These are phyloP conservation scores for Papilio dardanus DNA, from an alignment of 1,140 invertebrate species.

Conservation along the genomic window DNA sequence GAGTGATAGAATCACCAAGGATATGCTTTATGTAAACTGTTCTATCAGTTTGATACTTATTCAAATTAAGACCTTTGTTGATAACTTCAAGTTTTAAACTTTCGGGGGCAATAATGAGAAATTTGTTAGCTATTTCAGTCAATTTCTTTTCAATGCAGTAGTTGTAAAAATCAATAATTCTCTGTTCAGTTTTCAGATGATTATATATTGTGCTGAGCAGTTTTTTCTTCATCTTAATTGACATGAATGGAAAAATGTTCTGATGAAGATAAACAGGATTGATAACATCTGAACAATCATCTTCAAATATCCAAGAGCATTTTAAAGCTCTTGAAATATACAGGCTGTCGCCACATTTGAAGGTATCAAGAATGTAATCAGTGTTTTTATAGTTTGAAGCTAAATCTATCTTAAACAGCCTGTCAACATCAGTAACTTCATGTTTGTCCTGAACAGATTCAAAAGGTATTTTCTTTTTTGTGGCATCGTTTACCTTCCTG, in stretches of 20 bases:
- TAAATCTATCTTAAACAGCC: conserved; percentile 54
- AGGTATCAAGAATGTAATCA: conserved; percentile 50
- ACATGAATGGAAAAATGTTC: conserved; percentile 49
- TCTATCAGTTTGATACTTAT: conserved; percentile 1
- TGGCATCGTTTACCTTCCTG: conserved; percentile 48
- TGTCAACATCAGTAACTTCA: conserved; percentile 48
- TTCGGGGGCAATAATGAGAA: conserved; percentile 44
- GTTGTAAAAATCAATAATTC: conserved; percentile 43
- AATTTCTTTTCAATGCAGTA: conserved; percentile 46
- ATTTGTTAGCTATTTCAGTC: conserved; percentile 44
- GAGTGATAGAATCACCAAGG: conserved; percentile 46
- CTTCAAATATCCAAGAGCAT: conserved; percentile 48
- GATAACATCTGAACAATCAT: conserved; percentile 45
- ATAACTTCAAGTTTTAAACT: conserved; percentile 44
- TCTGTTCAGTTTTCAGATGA: conserved; percentile 43
- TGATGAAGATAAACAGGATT: conserved; percentile 46
- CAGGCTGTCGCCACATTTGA: conserved; percentile 53
- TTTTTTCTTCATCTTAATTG: conserved; percentile 50
- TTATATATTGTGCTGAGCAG: conserved; percentile 44
- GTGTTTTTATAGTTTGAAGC: conserved; percentile 51
- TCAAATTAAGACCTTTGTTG: conserved; percentile 16
- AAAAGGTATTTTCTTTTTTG: conserved; percentile 38
- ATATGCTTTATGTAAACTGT: conserved; percentile 34
- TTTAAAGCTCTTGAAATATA: conserved; percentile 51
- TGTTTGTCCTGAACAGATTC: conserved; percentile 38